These are phyloP conservation scores for Yponomeuta plumbellus DNA, from an alignment of 2,888 invertebrate species.

Conservation along the genomic window DNA sequence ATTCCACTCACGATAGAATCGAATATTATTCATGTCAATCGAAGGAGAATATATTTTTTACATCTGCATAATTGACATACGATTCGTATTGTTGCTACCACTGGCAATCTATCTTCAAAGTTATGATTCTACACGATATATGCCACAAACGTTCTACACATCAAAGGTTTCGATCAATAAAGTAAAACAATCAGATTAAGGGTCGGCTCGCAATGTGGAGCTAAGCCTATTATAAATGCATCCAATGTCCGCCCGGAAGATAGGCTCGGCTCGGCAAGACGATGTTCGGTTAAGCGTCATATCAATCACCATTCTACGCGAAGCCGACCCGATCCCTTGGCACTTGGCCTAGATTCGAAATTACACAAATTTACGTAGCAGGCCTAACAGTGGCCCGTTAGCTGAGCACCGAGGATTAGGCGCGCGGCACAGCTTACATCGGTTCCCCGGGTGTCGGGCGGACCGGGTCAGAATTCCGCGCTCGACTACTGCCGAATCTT, in stretches of 20 bases:
- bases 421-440: constrained; percentile 59
- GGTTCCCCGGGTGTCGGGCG: constrained; percentile 35
- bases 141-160: not conserved
- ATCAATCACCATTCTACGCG: constrained; percentile 71
- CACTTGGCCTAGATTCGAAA: constrained; percentile 74
- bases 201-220: constrained; percentile 14
- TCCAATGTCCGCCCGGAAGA: constrained; percentile 46
- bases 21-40: not conserved
- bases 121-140: not conserved
- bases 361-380: constrained; percentile 74
- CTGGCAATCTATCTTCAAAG: not conserved
- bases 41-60: constrained; percentile 21
- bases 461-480: constrained; percentile 41
- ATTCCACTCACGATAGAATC: constrained; percentile 16
- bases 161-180: not conserved
- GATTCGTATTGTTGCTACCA: constrained; percentile 10
- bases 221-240: constrained; percentile 53
- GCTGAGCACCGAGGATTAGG: constrained; percentile 60
- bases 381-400: constrained; percentile 61
- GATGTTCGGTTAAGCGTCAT: constrained; percentile 58
- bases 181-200: not conserved
- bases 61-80: constrained; percentile 17
- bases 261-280: constrained; percentile 44
- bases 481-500: constrained; percentile 55
- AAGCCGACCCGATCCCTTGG: constrained; percentile 65